Evolutionary conservation across 2,888 invertebrate species (phyloP), one percentile per base, ranked within the genome.

Genomic region (Amphipoea oculea): DNA sequence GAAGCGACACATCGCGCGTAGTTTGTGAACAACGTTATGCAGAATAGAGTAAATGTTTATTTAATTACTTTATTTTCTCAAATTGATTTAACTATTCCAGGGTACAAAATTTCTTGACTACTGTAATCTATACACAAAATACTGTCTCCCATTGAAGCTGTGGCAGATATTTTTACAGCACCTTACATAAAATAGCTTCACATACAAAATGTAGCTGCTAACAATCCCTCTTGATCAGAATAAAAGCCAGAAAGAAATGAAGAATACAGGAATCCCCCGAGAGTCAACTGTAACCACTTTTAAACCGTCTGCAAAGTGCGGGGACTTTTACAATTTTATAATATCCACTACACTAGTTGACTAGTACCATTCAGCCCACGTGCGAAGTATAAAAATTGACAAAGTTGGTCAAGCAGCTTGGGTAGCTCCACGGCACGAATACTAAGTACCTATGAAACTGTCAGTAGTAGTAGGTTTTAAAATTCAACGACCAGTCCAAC

Each of bases 371-470:
- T 85, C 90, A 9, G 7, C 0, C 11, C 83, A 84, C 86, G 86
- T 85, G 83, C 78, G 68, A 81, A 83, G 90, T 88, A 89, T 88
- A 89, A 88, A 89, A 90, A 90, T 89, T 90, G 86, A 78, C 85
- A 84, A 89, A 89, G 89, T 90, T 89, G 89, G 88, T 89, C 89
- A 86, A 90, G 88, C 87, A 78, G 85, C 84, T 76, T 66, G 75
- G 77, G 78, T 81, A 51, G 81, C 57, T 73, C 42, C 81, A 70
- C 76, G 73, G 51, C 40, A 69, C 70, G 90, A 88, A 90, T 90
- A 85, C 86, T 79, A 89, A 89, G 75, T 80, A 85, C 65, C 73
- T 54, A 68, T 75, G 65, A 75, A 79, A 85, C 77, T 82, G 79
- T 65, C 68, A 57, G 71, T 77, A 85, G 81, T 83, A 76, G 57